Conservation (phyloP, 2,797 vertebrate genomes). For the Eulemur mongoz region DNA sequence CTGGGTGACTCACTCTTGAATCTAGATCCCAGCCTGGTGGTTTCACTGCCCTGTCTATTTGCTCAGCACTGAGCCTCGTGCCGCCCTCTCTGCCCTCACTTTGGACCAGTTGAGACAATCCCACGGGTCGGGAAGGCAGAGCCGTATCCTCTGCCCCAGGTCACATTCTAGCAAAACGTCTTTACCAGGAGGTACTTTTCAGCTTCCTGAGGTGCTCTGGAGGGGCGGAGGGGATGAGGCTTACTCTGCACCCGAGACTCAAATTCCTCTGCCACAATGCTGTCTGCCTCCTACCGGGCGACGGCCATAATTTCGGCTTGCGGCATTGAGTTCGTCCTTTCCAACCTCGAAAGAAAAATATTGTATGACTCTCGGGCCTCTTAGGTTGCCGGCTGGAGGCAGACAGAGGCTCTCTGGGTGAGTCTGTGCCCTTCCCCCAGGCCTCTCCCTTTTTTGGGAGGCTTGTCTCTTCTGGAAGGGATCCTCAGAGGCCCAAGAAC, state of each 20-base stretch:
- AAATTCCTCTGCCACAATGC: neutral
- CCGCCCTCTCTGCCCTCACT: neutral
- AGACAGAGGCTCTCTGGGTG: neutral
- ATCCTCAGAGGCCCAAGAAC: neutral
- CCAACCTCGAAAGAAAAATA: neutral
- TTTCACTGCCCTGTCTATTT: neutral
- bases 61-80: neutral
- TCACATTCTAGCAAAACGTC: neutral
- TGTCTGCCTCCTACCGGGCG: neutral
- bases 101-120: neutral
- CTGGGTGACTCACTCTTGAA: neutral
- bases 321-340: neutral
- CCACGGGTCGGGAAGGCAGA: neutral
- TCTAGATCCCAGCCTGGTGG: neutral
- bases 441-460: neutral
- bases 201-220: neutral
- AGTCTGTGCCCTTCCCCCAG: neutral
- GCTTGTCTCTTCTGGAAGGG: constrained; percentile 33
- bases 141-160: neutral
- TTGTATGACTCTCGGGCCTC: neutral
- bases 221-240: neutral
- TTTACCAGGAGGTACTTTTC: neutral
- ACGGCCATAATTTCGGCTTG: neutral
- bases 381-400: neutral
- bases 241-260: neutral